Percentiles rank a stretch among this genome's conserved stretches.
These are phyloP conservation scores for Drosophila carrolli DNA, from an alignment of 1,140 invertebrate species.

Conservation along the genomic window DNA sequence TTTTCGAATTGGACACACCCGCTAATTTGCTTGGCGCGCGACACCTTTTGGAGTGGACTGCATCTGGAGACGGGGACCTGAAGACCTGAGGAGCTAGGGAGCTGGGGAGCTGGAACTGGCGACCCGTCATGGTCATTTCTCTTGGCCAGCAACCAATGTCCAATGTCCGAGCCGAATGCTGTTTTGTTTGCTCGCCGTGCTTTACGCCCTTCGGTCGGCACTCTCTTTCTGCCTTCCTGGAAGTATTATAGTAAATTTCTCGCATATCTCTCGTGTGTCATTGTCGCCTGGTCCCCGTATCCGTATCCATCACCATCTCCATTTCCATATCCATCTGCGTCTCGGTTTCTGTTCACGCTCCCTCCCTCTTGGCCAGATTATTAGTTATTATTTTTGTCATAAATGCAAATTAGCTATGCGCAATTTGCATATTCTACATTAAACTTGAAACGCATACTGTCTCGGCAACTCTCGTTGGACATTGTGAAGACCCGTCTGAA, in stretches of 20 bases:
- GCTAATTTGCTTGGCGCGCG: constrained; percentile 81
- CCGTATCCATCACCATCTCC: constrained; percentile 15
- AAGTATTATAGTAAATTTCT: constrained; percentile 82
- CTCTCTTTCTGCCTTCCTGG: constrained; percentile 73
- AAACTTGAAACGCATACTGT: constrained; percentile 53
- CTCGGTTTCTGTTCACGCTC: constrained; percentile 19
- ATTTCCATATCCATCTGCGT: constrained; percentile 30
- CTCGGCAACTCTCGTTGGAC: constrained; percentile 35
- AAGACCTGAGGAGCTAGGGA: not conserved
- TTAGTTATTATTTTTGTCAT: constrained; percentile 81
- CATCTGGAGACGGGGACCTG: not conserved
- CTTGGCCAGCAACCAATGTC: constrained; percentile 46
- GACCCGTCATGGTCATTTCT: constrained; percentile 75
- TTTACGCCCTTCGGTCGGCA: constrained; percentile 46
- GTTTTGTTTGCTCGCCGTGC: constrained; percentile 58
- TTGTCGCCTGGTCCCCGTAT: constrained; percentile 52
- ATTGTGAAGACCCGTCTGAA: constrained; percentile 15
- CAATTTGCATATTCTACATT: constrained; percentile 82
- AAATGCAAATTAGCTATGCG: constrained; percentile 78
- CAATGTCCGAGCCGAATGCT: constrained; percentile 47
- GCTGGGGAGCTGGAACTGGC: constrained; percentile 22
- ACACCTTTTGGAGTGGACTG: constrained; percentile 52
- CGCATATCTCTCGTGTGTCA: constrained; percentile 73
- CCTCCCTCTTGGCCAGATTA: constrained; percentile 56
- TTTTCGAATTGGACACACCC: constrained; percentile 77